Base-by-base conservation (phyloP, 2,888 invertebrate genomes). In the Baronia brevicornis region DNA sequence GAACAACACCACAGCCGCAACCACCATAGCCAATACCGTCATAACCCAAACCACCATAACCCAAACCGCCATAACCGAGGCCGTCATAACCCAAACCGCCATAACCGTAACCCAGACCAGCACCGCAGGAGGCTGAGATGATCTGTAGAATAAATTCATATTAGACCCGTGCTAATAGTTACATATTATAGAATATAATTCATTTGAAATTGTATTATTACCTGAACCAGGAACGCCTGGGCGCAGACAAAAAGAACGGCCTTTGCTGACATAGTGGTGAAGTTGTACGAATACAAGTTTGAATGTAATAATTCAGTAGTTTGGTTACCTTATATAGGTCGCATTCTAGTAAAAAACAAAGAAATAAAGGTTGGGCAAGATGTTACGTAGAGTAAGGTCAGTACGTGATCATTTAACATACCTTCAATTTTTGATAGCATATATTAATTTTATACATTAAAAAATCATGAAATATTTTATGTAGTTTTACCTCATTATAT, bases 191-290 rank as follows among this genome's bases (percentile, higher is more conserved):
- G 20, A 21, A 11, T 3, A 5, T 4, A 10, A 23, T 14, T 9
- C 13, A 10, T 14, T 27, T 27, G 20, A 9, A 4, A 4, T 3
- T 3, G 1, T 5, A 12, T 5, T 25, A 23, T 22, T 21, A 60
- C 59, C 49, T 58, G 54, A 19, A 46, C 41, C 23, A 54, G 24
- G 9, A 57, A 41, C 11, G 51, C 52, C 28, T 49, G 48, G 17
- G 51, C 50, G 44, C 54, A 59, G 38, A 55, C 30, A 7, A 44
- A 33, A n/a, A 52, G 24, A 11, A 51, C 38, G 18, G 43, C 32
- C 36, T 53, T 56, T 28, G 43, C 36, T 17, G 47, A 44, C 56
- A 60, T 60, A 31, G 37, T 49, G 14, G 9, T 8, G 37, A 15
- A 30, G 33, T 36, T 8, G 26, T 36, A 38, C 8, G 27, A 15